These are phyloP conservation scores for Trichomycterus rosablanca DNA, from an alignment of 2,113 vertebrate species.

Conservation along the genomic window DNA sequence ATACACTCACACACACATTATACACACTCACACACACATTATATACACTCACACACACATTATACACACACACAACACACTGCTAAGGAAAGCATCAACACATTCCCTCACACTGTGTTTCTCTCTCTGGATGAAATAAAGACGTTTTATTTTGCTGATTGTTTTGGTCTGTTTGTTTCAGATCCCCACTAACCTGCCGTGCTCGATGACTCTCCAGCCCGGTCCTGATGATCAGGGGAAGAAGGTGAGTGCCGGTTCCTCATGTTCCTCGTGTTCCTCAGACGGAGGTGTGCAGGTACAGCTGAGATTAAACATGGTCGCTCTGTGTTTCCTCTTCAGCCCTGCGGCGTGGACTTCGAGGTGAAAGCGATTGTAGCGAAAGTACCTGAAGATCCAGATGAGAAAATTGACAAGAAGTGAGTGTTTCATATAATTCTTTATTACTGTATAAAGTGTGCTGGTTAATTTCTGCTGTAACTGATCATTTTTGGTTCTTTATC, in stretches of 20 bases:
- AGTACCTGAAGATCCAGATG: constrained; percentile 72
- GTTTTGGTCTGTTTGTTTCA: constrained; percentile 30
- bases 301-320: neutral
- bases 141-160: constrained; percentile 1
- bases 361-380: constrained; percentile 79
- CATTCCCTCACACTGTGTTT: too few species aligned
- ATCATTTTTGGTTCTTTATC: too few species aligned
- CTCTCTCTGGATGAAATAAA: too few species aligned
- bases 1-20: neutral
- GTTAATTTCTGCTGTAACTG: neutral
- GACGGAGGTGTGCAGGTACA: neutral
- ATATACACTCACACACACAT: neutral
- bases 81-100: neutral
- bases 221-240: constrained; percentile 66
- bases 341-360: constrained; percentile 88
- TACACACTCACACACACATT: neutral
- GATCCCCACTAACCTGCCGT: constrained; percentile 68
- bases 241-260: constrained; percentile 42
- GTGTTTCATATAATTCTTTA: constrained; percentile 6
- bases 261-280: too few species aligned
- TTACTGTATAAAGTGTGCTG: neutral
- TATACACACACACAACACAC: neutral
- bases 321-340: constrained; percentile 54
- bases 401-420: constrained; percentile 86
- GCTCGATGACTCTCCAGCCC: constrained; percentile 69